Evolutionary conservation across 2,113 vertebrate species (phyloP), one percentile per base, ranked within the genome.

Genomic region (Oryzias javanicus): DNA sequence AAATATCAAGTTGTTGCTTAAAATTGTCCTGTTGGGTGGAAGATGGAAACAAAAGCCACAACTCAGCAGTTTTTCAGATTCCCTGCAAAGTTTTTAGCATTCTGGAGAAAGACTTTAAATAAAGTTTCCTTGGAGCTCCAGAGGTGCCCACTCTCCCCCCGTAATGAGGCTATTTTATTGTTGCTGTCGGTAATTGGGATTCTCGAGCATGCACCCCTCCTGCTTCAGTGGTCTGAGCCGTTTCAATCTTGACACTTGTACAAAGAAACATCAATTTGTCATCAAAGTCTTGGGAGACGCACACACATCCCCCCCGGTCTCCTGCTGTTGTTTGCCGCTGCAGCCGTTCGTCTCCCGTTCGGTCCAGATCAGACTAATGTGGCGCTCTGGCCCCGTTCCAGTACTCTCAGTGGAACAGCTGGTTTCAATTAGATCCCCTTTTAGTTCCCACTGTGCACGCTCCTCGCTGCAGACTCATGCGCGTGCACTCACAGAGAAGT

Each of bases 391-490:
- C 77, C 73, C 62, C 40, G 5, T 67, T 83, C 72, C 84, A 85
- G 64, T n/a, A 19, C 35, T 65, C 76, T 85, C 72, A 58, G 74
- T 40, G 67, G 74, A 82, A 73, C 86, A 88, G 82, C 84, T 88
- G 84, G 70, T 83, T 80, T 83, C 82, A 85, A 75, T 86, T 81
- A 75, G 70, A 62, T 70, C 72, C 66, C 50, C 57, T 79, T 84
- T 79, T 59, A 60, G 71, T 58, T 76, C 50, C 55, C n/a, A 18
- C 27, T 58, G 44, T 59, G 20, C 51, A 55, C 16, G 16, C 60
- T 35, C 55, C 19, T 55, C 24, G 35, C 60, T 22, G 20, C 60
- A 46, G 66, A 68, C 56, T 41, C 44, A 13, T 35, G 14, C 19
- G 25, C 51, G 20, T 55, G 56, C 45, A 17, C 48, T 5, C 44